These are phyloP conservation scores for Eretmochelys imbricata DNA, from an alignment of 2,113 vertebrate species.

Conservation along the genomic window DNA sequence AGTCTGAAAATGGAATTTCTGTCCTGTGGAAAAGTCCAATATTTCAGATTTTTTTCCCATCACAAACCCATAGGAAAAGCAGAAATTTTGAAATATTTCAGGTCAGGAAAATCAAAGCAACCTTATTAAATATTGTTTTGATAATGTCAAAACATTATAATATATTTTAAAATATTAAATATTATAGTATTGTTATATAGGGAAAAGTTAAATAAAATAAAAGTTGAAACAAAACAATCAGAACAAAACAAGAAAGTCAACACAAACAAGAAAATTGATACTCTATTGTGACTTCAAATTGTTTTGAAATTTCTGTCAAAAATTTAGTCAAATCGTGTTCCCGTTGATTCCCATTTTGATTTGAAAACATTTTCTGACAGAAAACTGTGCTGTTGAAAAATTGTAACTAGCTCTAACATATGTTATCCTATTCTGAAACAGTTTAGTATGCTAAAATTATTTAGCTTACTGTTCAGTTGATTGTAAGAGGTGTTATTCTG, in stretches of 20 bases:
- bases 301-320: neutral
- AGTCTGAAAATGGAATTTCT: neutral
- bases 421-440: neutral
- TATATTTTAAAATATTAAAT: neutral
- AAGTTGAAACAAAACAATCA: neutral
- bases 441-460: neutral
- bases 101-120: neutral
- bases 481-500: neutral
- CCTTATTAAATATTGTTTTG: neutral
- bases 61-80: neutral
- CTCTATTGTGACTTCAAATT: neutral
- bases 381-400: neutral
- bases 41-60: neutral
- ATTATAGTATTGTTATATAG: neutral
- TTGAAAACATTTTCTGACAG: neutral
- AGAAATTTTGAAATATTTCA: neutral
- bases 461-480: neutral
- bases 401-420: neutral
- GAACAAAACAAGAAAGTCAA: neutral
- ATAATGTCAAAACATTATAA: neutral
- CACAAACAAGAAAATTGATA: neutral
- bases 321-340: neutral
- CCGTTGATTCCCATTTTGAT: neutral
- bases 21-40: neutral
- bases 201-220: neutral